These are phyloP conservation scores for Zalophus californianus DNA, from an alignment of 2,797 vertebrate species.

Conservation along the genomic window DNA sequence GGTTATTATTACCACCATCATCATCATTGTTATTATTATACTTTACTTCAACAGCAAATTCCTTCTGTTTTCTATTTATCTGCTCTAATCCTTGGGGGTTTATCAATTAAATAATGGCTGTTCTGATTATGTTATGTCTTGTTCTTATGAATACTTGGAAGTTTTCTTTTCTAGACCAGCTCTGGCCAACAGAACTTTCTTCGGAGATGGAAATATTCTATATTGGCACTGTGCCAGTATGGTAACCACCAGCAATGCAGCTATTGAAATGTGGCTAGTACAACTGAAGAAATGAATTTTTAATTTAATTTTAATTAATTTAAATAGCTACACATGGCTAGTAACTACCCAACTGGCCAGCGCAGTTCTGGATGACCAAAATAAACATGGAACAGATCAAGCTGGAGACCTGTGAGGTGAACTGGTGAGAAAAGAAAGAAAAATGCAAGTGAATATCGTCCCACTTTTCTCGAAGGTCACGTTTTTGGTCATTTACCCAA, in stretches of 20 bases:
- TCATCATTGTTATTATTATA: neutral
- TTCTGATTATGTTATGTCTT: neutral
- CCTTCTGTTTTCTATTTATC: conserved; percentile 18
- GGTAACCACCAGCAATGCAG: neutral
- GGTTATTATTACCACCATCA: neutral
- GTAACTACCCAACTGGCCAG: neutral
- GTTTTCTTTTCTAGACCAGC: neutral
- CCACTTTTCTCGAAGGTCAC: neutral
- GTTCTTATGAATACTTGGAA: neutral
- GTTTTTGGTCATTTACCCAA: neutral
- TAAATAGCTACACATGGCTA: neutral
- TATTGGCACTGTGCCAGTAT: neutral
- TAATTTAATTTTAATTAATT: conserved; percentile 11
- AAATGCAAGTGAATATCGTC: neutral
- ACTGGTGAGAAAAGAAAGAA: neutral
- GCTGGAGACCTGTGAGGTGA: neutral
- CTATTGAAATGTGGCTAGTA: neutral
- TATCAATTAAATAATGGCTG: neutral
- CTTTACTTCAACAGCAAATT: conserved; percentile 21
- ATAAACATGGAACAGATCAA: neutral
- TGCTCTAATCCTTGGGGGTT: neutral
- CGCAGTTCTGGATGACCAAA: neutral
- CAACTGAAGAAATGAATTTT: neutral
- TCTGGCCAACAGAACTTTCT: neutral
- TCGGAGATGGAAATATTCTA: neutral